Conservation (phyloP, 2,797 vertebrate genomes). For the Naso thynnoides region DNA sequence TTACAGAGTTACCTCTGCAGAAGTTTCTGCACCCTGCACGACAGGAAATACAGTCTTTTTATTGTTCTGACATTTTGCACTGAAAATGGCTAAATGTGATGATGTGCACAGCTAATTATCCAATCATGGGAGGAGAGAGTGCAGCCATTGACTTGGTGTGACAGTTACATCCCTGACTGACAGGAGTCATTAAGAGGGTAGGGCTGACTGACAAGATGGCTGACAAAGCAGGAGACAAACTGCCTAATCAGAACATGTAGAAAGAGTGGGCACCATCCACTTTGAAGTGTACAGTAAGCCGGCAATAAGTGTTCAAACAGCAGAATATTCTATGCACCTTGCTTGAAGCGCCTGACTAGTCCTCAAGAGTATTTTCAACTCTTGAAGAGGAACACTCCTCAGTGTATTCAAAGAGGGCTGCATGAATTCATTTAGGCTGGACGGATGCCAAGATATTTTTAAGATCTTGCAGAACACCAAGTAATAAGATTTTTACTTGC, state of each 20-base stretch:
- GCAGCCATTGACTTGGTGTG: slow-evolving; percentile 69
- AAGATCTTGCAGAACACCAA: slow-evolving; percentile 40
- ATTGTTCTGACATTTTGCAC: slow-evolving; percentile 36
- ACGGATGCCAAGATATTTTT: slow-evolving; percentile 20
- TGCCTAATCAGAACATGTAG: slow-evolving; percentile 66
- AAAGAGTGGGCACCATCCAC: slow-evolving; percentile 37
- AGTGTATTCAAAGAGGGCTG: slow-evolving; percentile 1
- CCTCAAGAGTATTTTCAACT: slow-evolving; percentile 47
- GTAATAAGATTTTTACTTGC: slow-evolving; percentile 11
- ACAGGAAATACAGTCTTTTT: slow-evolving; percentile 6
- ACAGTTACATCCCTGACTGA: slow-evolving; percentile 80
- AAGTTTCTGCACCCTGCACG: slow-evolving; percentile 8
- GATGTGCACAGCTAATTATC: slow-evolving; percentile 67
- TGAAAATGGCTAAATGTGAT: slow-evolving; percentile 59
- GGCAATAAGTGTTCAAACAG: slow-evolving; percentile 45
- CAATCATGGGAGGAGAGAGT: slow-evolving; percentile 54
- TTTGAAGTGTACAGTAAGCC: slow-evolving; percentile 59
- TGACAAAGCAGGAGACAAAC: slow-evolving; percentile 74
- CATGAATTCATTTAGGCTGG: slow-evolving; percentile 35
- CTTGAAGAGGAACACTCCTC: slow-evolving; percentile 9
- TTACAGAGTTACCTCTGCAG: slow-evolving; percentile 16
- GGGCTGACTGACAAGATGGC: slow-evolving; percentile 82
- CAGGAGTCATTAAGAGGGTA: slow-evolving; percentile 73
- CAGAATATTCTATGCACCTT: slow-evolving; percentile 51
- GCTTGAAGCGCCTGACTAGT: slow-evolving; percentile 44